Evolutionary conservation across 2,888 invertebrate genomes (phyloP), one percentile per base, ranked within the genome.

Genomic region (Anticlea derivata): DNA sequence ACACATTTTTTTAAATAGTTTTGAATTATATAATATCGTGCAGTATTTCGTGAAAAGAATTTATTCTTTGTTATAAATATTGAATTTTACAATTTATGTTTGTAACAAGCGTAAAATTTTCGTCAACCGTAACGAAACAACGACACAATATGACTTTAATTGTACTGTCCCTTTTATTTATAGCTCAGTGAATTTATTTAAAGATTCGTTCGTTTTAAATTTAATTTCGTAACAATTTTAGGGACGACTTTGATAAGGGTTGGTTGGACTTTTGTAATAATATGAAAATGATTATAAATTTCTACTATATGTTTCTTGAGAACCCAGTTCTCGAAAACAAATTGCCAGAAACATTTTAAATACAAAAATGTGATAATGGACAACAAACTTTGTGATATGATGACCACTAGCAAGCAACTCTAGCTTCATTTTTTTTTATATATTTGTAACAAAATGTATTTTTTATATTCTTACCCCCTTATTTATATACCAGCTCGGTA

Each of bases 81-180:
- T 74, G 70, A 70, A 75, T 75, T 73, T 76, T 69, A 69, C 65
- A 71, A 73, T 78, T 75, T 66, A 66, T 63, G 62, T 66, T 59
- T 49, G 63, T 59, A 62, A 65, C 58, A 65, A 68, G 68, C 74
- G 67, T 73, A 53, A 68, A 68, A 69, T 67, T 68, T 63, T 62
- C 66, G 61, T 68, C 66, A 55, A 47, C 76, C 75, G 70, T 74
- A 65, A 68, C 77, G 58, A 70, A 76, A 57, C 58, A 39, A 50
- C 50, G 48, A 51, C 60, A 78, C 78, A 84, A 81, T 81, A 66
- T 63, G 51, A 63, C 61, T 64, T 60, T 75, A 76, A 80, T 80
- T 80, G 78, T 74, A 61, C 61, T 58, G 55, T 58, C 66, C 64
- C 61, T 60, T 50, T 55, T 61, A 55, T 60, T 50, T 60, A 54